These are phyloP conservation scores for Cuculus canorus DNA, from an alignment of 2,797 vertebrate genomes.

Conservation along the genomic window DNA sequence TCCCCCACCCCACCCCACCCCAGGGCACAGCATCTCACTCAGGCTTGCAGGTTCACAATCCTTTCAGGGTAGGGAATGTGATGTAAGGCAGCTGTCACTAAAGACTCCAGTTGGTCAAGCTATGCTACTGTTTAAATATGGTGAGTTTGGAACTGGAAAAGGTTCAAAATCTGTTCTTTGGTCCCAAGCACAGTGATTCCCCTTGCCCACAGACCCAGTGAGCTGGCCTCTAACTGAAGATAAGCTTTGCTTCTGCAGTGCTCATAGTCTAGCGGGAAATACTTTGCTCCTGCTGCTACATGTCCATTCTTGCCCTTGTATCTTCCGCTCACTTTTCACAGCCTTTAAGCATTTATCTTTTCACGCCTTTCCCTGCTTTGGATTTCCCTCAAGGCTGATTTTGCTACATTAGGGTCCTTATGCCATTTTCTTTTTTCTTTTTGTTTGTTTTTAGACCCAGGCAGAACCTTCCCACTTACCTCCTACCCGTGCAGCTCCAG, in stretches of 20 bases:
- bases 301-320: slow-evolving; percentile 57
- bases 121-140: background rate
- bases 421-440: background rate
- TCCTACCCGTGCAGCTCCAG: background rate
- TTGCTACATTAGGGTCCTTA: background rate
- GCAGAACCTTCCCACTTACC: background rate
- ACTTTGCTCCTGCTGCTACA: slow-evolving; percentile 44
- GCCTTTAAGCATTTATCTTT: slow-evolving; percentile 61
- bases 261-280: slow-evolving; percentile 50
- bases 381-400: slow-evolving; percentile 64
- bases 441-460: background rate
- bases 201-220: background rate
- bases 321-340: slow-evolving; percentile 61
- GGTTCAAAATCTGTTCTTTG: background rate
- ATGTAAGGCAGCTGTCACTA: background rate
- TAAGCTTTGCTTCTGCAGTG: background rate
- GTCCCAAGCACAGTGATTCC: background rate
- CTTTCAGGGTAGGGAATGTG: background rate
- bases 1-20: background rate
- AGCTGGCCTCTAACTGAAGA: slow-evolving; percentile 13
- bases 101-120: background rate
- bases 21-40: background rate
- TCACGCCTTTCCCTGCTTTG: slow-evolving; percentile 60
- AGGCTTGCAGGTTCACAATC: background rate
- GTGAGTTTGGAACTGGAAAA: background rate